phyloP scores from a whole-genome alignment of 2,888 invertebrate species.

The Sarcophaga carnaria region DNA sequence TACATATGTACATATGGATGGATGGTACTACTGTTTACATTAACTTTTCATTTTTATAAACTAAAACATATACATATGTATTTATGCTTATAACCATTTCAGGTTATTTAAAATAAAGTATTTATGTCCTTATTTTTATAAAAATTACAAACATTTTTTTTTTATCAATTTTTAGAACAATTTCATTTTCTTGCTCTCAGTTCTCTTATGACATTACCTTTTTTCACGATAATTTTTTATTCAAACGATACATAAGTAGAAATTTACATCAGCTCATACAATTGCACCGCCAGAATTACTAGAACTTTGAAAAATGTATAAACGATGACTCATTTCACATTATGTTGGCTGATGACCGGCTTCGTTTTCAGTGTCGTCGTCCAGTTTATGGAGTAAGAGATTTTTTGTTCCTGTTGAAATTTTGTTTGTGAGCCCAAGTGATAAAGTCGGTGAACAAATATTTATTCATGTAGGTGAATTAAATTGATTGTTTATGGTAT shows the following conservation, averaged over 20 bases:
- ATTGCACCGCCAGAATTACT: not conserved
- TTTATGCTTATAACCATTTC: not conserved
- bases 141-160: not conserved
- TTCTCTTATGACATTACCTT: not conserved
- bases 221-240: not conserved
- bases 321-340: slow-evolving; percentile 42
- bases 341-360: not conserved
- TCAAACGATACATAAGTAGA: not conserved
- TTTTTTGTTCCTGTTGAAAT: not conserved
- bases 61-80: not conserved
- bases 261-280: not conserved
- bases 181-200: not conserved
- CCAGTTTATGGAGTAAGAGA: not conserved
- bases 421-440: not conserved
- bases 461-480: not conserved
- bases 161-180: not conserved
- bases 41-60: slow-evolving; percentile 10
- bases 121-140: too few relatives aligned
- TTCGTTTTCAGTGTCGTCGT: not conserved
- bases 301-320: not conserved
- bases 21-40: slow-evolving; percentile 26
- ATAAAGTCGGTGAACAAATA: not conserved
- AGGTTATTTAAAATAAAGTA: not conserved
- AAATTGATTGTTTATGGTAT: too few relatives aligned
- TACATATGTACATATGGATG: not conserved